phyloP scores from a whole-genome alignment of 2,888 invertebrate species.

The Idaea dimidiata region DNA sequence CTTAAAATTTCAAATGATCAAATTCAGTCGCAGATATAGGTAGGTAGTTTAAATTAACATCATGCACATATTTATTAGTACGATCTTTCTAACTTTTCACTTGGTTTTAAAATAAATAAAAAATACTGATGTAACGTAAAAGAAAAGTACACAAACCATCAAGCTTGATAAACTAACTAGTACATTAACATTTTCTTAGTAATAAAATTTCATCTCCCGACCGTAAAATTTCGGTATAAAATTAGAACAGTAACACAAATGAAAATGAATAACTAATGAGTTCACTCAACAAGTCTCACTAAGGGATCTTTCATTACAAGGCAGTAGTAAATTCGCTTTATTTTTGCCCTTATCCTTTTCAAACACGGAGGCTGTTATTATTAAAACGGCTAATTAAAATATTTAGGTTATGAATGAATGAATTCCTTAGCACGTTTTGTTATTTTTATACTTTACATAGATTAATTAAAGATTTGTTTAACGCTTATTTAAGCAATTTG shows the following conservation, averaged over 20 bases:
- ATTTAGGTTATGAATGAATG: neutral
- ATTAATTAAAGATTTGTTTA: neutral
- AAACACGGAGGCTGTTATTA: slow-evolving; percentile 39
- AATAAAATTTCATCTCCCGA: slow-evolving; percentile 48
- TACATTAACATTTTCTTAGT: slow-evolving; percentile 6
- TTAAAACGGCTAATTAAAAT: slow-evolving; percentile 37
- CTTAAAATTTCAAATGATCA: no score
- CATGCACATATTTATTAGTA: no score
- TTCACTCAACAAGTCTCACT: slow-evolving; percentile 60
- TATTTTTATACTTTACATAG: neutral
- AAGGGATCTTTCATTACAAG: slow-evolving; percentile 58
- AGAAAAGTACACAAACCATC: no score
- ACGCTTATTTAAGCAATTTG: neutral
- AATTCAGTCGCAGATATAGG: no score
- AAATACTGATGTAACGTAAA: no score
- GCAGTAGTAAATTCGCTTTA: slow-evolving; percentile 44
- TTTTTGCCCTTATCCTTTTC: slow-evolving; percentile 33
- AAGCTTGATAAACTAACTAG: neutral
- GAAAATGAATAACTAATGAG: slow-evolving; percentile 73
- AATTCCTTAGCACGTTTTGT: neutral
- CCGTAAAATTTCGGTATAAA: slow-evolving; percentile 49
- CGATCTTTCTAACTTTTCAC: no score
- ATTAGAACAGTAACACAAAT: slow-evolving; percentile 61
- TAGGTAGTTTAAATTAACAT: no score
- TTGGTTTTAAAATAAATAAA: no score